Evolutionary conservation across 2,888 invertebrate species (phyloP), one percentile per base, ranked within the genome.

Genomic region (Atrina japonica): DNA sequence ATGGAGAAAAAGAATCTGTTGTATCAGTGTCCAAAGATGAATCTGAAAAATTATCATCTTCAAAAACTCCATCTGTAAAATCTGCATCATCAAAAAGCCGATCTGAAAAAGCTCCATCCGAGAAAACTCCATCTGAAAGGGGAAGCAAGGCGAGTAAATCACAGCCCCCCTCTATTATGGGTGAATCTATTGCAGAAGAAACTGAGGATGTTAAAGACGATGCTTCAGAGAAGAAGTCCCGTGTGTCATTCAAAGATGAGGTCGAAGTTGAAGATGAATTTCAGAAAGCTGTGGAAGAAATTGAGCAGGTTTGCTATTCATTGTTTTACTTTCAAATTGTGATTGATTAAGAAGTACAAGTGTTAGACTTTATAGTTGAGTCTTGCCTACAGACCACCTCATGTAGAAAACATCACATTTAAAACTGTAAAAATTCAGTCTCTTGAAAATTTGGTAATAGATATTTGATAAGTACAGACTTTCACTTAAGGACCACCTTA

Each of bases 181-280:
- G 73, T n/a, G 73, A 73, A 66, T 69, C 63, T 59, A 70, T 70
- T 61, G 58, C 56, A 66, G 71, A 66, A 35, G 68, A 71, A 43
- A 58, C 41, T 7, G 75, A 70, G 29, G 71, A 75, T 29, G 53
- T 59, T n/a, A 73, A 27, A 6, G 76, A 76, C 18, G 66, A 55
- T n/a, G 70, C 72, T 7, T 59, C 73, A 11, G 68, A 68, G 29
- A 60, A 52, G n/a, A 80, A 75, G 56, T 77, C 77, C 18, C 61
- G 29, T 2, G 72, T 72, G n/a, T 76, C 80, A 23, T 73, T 73
- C 40, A 77, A 77, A 35, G 76, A 73, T 29, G 74, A 59, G 0
- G 63, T 49, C 16, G 76, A 76, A 1, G 81, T 76, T 30, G 84
- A 73, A 1, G 83, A 81, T 40, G 85, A 83, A 25, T 77, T 85